phyloP scores from a whole-genome alignment of 1,140 invertebrate species.

The Tetranychus cinnabarinus region DNA sequence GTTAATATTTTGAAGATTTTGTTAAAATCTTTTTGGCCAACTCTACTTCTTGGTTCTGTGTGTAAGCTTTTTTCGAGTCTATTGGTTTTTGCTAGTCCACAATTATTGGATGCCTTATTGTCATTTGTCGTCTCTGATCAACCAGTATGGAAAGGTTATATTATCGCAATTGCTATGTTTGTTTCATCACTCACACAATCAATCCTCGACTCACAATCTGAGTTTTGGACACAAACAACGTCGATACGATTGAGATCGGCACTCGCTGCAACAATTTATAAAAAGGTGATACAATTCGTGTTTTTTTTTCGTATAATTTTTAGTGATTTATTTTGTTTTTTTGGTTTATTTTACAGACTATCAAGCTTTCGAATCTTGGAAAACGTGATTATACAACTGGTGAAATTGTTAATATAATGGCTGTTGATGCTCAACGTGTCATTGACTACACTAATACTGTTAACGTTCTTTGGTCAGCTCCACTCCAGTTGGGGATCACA shows the following conservation, averaged over 20 bases:
- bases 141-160: constrained; percentile 55
- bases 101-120: too few species aligned
- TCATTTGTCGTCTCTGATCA: constrained; percentile 21
- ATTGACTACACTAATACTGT: constrained; percentile 10
- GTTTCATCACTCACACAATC: constrained; percentile 25
- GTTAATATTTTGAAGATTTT: too few species aligned
- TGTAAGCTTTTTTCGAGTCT: too few species aligned
- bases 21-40: too few species aligned
- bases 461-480: constrained; percentile 18
- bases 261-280: constrained; percentile 20
- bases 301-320: too few species aligned
- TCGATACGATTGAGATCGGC: constrained; percentile 19
- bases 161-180: constrained; percentile 38
- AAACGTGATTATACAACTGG: constrained; percentile 18
- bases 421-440: constrained; percentile 16
- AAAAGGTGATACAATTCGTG: constrained; percentile 14
- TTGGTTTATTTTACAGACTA: too few species aligned
- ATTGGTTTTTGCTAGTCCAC: too few species aligned
- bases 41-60: too few species aligned
- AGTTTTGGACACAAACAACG: constrained; percentile 50
- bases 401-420: constrained; percentile 34
- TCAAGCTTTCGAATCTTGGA: too few species aligned
- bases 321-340: neutral
- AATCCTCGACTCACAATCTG: constrained; percentile 64
- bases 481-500: constrained; percentile 19